phyloP scores from a whole-genome alignment of 2,888 invertebrate genomes.

The Tenthredo livida region DNA sequence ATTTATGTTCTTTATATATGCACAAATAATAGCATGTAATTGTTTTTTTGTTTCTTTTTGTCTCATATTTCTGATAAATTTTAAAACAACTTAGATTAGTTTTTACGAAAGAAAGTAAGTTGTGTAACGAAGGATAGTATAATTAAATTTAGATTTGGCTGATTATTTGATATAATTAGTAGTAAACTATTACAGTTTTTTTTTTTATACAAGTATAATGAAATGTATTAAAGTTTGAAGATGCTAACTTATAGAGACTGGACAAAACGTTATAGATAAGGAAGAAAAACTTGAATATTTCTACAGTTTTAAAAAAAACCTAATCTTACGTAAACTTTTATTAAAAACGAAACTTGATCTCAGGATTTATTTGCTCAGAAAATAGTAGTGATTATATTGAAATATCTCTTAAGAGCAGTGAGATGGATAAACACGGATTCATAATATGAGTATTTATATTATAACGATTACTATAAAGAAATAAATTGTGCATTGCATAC shows the following conservation, averaged over 20 bases:
- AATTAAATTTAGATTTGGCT: conserved; percentile 12
- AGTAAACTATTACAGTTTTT: not conserved
- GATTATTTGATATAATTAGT: conserved; percentile 43
- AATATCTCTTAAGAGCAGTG: conserved; percentile 17
- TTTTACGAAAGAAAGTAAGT: conserved; percentile 11
- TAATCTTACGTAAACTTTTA: not conserved
- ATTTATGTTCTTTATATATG: not conserved
- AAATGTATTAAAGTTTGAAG: conserved; percentile 15
- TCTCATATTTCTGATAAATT: not conserved
- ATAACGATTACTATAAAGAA: not conserved
- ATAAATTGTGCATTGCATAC: not conserved
- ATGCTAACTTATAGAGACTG: conserved; percentile 35
- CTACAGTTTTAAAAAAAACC: conserved; percentile 9
- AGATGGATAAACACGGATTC: conserved; percentile 3
- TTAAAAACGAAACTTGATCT: conserved; percentile 25
- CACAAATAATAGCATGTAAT: not conserved
- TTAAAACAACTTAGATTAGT: not conserved
- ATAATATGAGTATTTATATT: conserved; percentile 22
- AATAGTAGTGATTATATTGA: conserved; percentile 2
- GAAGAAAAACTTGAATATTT: not conserved
- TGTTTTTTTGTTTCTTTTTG: not conserved
- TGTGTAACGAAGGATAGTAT: not conserved
- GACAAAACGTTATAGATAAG: not conserved
- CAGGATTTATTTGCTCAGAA: conserved; percentile 44
- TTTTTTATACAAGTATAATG: not conserved